Conservation (phyloP, 2,797 vertebrate species). For the Rhodeus uyekii region DNA sequence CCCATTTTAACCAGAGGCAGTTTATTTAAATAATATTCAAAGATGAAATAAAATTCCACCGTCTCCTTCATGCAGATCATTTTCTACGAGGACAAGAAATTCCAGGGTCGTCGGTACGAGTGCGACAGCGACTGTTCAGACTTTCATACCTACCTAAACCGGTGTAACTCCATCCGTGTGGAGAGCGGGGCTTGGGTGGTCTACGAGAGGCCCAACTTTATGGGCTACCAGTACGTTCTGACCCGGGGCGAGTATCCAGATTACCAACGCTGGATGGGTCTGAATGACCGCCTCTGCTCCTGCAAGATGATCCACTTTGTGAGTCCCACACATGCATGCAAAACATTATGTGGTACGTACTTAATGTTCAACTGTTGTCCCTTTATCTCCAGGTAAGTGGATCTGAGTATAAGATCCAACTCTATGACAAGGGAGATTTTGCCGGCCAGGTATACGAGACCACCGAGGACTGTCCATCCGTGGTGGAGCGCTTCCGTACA, state of each 20-base stretch:
- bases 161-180: constrained; percentile 56
- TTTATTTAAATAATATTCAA: neutral
- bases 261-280: constrained; percentile 54
- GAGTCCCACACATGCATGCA: neutral
- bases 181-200: constrained; percentile 55
- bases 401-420: constrained; percentile 49
- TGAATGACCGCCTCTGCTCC: constrained; percentile 51
- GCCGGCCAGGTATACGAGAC: constrained; percentile 60
- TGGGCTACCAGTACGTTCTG: constrained; percentile 53
- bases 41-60: neutral
- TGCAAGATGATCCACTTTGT: constrained; percentile 53
- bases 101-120: constrained; percentile 52
- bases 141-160: constrained; percentile 49
- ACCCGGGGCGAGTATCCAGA: constrained; percentile 51
- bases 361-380: neutral
- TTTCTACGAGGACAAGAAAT: constrained; percentile 54
- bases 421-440: constrained; percentile 58
- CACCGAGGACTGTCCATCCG: constrained; percentile 58
- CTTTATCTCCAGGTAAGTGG: constrained; percentile 11
- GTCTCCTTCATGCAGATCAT: constrained; percentile 40
- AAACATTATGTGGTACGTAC: neutral
- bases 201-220: constrained; percentile 52
- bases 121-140: constrained; percentile 49
- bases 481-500: constrained; percentile 71
- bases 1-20: neutral